Percentiles rank a stretch among this genome's conserved stretches.
Conservation (phyloP, 2,113 vertebrate genomes). For the Gymnogyps californianus region DNA sequence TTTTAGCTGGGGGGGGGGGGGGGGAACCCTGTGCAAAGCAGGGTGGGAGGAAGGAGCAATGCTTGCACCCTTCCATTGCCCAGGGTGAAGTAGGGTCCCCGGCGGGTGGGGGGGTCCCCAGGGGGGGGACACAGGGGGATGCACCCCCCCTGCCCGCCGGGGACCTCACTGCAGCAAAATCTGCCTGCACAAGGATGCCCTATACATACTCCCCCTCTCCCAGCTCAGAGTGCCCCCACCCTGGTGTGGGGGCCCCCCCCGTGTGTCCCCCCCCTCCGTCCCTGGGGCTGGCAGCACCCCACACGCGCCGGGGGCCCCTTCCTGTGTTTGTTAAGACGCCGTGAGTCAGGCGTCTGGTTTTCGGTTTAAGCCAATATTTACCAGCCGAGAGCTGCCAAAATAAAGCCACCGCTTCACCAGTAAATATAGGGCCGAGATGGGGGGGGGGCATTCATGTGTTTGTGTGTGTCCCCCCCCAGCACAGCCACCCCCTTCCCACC, state of each 20-base stretch:
- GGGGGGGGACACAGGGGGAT: too few species aligned
- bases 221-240: background rate
- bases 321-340: constrained; percentile 31
- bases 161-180: background rate
- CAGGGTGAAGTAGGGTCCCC: background rate
- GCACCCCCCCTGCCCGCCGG: background rate
- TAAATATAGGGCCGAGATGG: background rate
- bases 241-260: background rate
- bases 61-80: background rate
- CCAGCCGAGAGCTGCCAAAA: constrained; percentile 1
- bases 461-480: background rate
- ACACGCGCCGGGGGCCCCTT: background rate
- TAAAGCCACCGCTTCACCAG: constrained; percentile 10
- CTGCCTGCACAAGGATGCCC: background rate
- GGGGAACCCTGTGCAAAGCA: background rate
- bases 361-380: constrained; percentile 31
- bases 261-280: background rate
- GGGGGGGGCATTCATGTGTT: background rate
- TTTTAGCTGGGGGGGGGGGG: background rate
- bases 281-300: constrained; percentile 20
- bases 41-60: background rate
- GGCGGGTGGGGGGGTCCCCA: background rate
- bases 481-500: background rate
- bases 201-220: fast-evolving
- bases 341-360: constrained; percentile 20